Evolutionary conservation across 2,797 vertebrate species (phyloP), one percentile per base, ranked within the genome.

Genomic region (Alosa sapidissima): DNA sequence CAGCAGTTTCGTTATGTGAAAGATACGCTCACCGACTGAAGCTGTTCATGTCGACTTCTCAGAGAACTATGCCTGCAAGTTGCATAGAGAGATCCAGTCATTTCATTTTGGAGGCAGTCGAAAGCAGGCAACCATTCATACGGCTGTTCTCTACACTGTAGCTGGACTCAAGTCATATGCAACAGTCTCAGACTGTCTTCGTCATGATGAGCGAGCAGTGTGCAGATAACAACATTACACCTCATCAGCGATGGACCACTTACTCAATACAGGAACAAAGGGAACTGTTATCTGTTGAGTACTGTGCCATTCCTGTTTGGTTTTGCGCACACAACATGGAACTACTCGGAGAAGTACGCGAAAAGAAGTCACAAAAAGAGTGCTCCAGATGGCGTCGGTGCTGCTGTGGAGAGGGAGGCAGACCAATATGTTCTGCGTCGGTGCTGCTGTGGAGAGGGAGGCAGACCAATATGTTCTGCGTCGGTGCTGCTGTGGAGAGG

Each of bases 41-140:
- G 84, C 21, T 62, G 82, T 86, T 41, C 78, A 83, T 14, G 65
- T 87, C 14, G 55, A 83, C 21, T 87, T 83, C n/a, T 83, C 58
- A 0, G 72, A 41, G 41, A 41, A 41, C 41, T 41, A 41, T 41
- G 41, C 41, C 41, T 41, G 41, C 41, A 41, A 41, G 41, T 3
- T 41, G 41, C 41, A 41, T 3, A 41, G 41, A 41, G 41, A 41
- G 41, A 41, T 41, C 41, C 41, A 41, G 41, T 41, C 41, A 3
- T 41, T 41, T 3, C 41, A 41, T 41, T 41, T 41, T 41, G 41
- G 41, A 41, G 41, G 41, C 41, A 41, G 41, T 41, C 41, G 41
- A 41, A 41, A 41, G 41, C 41, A 41, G 41, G 41, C 41, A 41
- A 41, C 41, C 41, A 41, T 41, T 3, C 41, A 41, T 3, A 41